Conservation (phyloP, 2,113 vertebrate species). For the Pitta sordida region DNA sequence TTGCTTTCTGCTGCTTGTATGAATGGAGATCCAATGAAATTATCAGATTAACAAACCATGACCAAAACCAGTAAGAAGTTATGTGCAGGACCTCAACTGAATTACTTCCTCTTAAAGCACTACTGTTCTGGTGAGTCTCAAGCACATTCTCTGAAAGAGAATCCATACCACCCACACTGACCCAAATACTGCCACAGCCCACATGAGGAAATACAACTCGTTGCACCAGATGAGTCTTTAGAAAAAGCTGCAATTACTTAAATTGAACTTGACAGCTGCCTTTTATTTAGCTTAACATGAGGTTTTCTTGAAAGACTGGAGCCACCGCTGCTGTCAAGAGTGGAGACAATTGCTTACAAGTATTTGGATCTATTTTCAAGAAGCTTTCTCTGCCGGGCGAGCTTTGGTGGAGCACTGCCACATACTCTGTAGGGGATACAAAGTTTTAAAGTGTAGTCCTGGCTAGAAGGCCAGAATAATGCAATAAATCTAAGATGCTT, state of each 20-base stretch:
- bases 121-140: background rate
- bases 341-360: background rate
- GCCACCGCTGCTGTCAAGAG: background rate
- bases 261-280: background rate
- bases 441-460: background rate
- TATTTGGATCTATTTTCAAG: background rate
- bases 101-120: background rate
- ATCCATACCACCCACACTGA: background rate
- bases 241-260: background rate
- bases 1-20: background rate
- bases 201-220: background rate
- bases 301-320: background rate
- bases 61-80: background rate
- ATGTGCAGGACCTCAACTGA: background rate
- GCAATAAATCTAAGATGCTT: background rate
- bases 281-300: constrained; percentile 7
- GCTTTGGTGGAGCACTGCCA: background rate
- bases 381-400: background rate
- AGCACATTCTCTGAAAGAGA: background rate
- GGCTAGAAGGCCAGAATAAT: background rate
- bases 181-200: background rate
- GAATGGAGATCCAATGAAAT: background rate
- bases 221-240: background rate
- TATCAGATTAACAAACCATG: background rate
- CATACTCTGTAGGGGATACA: background rate